These are phyloP conservation scores for Lordiphosa fenestrarum DNA, from an alignment of 2,888 invertebrate species.

Conservation along the genomic window DNA sequence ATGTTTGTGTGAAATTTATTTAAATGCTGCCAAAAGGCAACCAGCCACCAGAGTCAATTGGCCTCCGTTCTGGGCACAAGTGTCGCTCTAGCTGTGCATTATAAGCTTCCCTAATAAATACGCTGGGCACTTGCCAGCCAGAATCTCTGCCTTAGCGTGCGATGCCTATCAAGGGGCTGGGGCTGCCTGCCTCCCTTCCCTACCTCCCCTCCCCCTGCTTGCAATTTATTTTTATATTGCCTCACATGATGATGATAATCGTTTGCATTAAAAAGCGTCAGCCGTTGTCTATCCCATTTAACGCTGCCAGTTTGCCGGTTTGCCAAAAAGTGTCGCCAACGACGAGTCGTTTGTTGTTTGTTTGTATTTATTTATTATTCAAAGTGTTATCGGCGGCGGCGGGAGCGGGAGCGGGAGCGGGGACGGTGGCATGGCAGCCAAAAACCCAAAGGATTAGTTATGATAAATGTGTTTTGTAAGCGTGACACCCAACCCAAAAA, in stretches of 20 bases:
- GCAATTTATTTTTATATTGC: constrained; percentile 67
- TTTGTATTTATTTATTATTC: constrained; percentile 74
- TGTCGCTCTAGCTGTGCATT: constrained; percentile 32
- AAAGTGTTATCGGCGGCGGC: constrained; percentile 66
- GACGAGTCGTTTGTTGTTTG: constrained; percentile 18
- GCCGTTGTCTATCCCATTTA: constrained; percentile 22
- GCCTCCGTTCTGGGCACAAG: constrained; percentile 40
- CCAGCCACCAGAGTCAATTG: constrained; percentile 46
- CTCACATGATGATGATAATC: constrained; percentile 71
- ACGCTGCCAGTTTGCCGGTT: constrained; percentile 1
- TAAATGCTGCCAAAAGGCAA: constrained; percentile 70
- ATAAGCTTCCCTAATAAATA: constrained; percentile 42
- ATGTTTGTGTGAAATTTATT: constrained; percentile 61
- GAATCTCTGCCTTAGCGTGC: constrained; percentile 12
- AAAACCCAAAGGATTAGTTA: constrained; percentile 74
- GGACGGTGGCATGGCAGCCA: constrained; percentile 49
- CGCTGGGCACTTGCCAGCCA: constrained; percentile 53
- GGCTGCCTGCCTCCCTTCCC: neutral
- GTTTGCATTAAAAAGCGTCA: constrained; percentile 67
- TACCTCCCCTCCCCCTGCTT: constrained; percentile 12
- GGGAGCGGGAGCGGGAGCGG: constrained; percentile 35
- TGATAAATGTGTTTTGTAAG: constrained; percentile 75
- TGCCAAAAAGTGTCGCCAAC: constrained; percentile 37
- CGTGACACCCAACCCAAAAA: constrained; percentile 48
- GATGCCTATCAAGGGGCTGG: constrained; percentile 14